phyloP scores from a whole-genome alignment of 2,888 invertebrate species.

The Pammene fasciana region DNA sequence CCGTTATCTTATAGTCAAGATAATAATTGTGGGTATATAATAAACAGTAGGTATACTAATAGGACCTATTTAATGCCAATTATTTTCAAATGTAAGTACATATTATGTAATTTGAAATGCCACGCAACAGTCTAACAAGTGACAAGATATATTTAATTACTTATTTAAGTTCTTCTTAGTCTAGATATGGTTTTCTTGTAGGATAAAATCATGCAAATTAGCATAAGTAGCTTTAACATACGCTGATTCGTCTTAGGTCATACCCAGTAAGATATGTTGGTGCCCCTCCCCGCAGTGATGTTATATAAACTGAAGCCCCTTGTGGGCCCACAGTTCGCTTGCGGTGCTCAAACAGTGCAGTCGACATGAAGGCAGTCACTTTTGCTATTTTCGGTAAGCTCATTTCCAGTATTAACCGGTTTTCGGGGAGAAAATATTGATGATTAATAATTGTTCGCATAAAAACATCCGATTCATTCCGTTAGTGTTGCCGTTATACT shows the following conservation, averaged over 20 bases:
- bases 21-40: no score
- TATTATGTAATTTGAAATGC: no score
- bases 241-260: constrained; percentile 33
- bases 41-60: no score
- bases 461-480: constrained; percentile 25
- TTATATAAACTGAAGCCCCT: constrained; percentile 43
- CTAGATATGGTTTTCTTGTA: not conserved
- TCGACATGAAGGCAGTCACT: constrained; percentile 66
- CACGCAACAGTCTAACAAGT: no score
- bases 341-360: constrained; percentile 52
- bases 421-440: constrained; percentile 1
- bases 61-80: no score
- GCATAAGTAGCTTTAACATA: not conserved
- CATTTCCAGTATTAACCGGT: constrained; percentile 36
- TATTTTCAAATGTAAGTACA: no score
- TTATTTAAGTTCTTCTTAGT: not conserved
- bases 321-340: constrained; percentile 57
- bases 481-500: constrained; percentile 3
- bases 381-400: constrained; percentile 72
- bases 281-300: constrained; percentile 9
- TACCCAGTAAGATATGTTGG: constrained; percentile 26
- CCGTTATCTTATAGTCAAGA: no score
- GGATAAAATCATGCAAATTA: constrained; percentile 2
- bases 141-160: no score
- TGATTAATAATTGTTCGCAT: not conserved